Base-by-base conservation (phyloP, 2,888 invertebrate species). In the Amphipoea lucens region DNA sequence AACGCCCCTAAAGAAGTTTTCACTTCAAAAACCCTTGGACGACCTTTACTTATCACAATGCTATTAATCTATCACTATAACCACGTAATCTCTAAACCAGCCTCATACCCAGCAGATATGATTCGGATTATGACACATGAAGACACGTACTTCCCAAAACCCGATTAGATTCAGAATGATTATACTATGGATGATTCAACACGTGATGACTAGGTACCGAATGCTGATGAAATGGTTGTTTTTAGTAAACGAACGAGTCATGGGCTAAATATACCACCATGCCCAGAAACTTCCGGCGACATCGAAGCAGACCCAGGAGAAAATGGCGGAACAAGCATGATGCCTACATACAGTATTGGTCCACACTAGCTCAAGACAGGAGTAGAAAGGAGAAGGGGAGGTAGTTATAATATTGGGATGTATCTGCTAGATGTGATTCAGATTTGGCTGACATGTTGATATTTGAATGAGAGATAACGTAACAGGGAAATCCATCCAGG, bases 101-200 rank as follows among this genome's bases (percentile, higher is more conserved):
- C 4, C 60, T 70, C 60, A 42, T 62, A 42, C 2, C 20, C 45
- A 66, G 4, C 40, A 79, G 60, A 62, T 51, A 71, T 42, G 60
- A 71, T n/a, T n/a, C 36, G 1, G 2, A 20, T 14, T 17, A 51
- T 63, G 51, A 72, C 62, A 76, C 51, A 79, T n/a, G 11, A 63
- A 63, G 62, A 70, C 17, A 77, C 29, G 11, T 45, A 45, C 1
- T 20, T 12, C 17, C 57, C 11, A 42, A 45, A 66, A 14, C 40
- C 29, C 20, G 72, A 79, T 81, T 72, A 63, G 20, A 78, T 79
- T n/a, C 14, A 54, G 36, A 72, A 36, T 54, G n/a, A 63, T 36
- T 29, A 29, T 29, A 14, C 7, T 71, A 36, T 11, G 1, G 36
- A 51, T 81, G 72, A 72, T 81, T 79, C 45, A 78, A 7, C 29